These are phyloP conservation scores for Chymomyza procnemis DNA, from an alignment of 2,888 invertebrate species.

Conservation along the genomic window DNA sequence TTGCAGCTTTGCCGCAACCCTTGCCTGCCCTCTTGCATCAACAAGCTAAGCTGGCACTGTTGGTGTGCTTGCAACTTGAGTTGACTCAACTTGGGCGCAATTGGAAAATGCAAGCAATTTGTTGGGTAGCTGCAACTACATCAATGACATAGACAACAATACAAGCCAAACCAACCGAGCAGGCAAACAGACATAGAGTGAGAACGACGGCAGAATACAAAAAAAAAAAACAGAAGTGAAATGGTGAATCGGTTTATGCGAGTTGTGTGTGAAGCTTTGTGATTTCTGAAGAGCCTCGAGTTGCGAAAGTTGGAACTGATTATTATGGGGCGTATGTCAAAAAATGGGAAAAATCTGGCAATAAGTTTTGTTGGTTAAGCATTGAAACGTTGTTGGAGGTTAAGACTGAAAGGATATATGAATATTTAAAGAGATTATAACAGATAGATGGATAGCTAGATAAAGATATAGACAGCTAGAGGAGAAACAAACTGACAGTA, in stretches of 20 bases:
- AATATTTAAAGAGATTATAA: no score
- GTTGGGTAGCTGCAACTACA: conserved; percentile 11
- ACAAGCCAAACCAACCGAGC: neutral
- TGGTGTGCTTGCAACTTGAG: neutral
- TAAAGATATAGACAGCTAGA: no score
- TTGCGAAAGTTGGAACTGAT: no score
- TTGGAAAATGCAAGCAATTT: conserved; percentile 17
- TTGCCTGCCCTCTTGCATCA: neutral
- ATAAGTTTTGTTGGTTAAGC: no score
- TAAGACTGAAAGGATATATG: no score
- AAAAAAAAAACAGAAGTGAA: no score
- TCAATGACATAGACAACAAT: neutral
- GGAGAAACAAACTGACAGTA: no score
- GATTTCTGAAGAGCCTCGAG: neutral
- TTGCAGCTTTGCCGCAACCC: neutral
- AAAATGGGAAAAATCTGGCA: no score
- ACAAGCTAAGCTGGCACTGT: neutral
- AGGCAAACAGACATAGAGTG: neutral
- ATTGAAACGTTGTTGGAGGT: no score
- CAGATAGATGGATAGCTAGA: no score
- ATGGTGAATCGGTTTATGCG: neutral
- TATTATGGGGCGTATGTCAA: no score
- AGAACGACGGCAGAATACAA: neutral
- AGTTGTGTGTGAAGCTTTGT: neutral
- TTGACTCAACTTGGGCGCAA: neutral